Evolutionary conservation across 1,140 invertebrate genomes (phyloP).

Genomic region (Sinella curviseta): DNA sequence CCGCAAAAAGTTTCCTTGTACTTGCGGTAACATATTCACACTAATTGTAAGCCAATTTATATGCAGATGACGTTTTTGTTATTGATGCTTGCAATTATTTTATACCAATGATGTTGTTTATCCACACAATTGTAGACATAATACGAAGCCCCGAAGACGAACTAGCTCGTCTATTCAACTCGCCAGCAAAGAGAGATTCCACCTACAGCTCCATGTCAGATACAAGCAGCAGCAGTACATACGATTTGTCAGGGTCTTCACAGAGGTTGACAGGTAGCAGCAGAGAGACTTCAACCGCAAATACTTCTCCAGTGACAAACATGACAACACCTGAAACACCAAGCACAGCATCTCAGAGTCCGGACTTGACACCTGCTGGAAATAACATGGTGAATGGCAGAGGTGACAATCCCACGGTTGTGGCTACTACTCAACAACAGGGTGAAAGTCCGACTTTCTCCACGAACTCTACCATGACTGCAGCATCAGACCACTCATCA

Average conservation of each 20-base stretch:
- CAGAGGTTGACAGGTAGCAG: constrained; percentile 23
- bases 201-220: constrained; percentile 49
- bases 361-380: not conserved
- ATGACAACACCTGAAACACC: constrained; percentile 43
- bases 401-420: not conserved
- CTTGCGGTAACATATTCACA: no score
- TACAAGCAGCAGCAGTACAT: constrained; percentile 38
- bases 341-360: constrained; percentile 29
- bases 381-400: not conserved
- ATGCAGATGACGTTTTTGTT: no score
- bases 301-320: constrained; percentile 36
- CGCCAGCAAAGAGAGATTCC: constrained; percentile 44
- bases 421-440: not conserved
- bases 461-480: not conserved
- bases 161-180: constrained; percentile 43
- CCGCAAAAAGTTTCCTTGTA: no score
- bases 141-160: constrained; percentile 47
- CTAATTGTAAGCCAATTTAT: no score
- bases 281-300: not conserved
- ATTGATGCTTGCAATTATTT: no score
- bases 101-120: no score
- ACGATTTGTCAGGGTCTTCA: constrained; percentile 39
- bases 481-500: not conserved
- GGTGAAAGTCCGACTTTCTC: not conserved
- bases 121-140: constrained; percentile 43